Conservation (phyloP, 1,140 invertebrate species). For the Papilio dardanus region DNA sequence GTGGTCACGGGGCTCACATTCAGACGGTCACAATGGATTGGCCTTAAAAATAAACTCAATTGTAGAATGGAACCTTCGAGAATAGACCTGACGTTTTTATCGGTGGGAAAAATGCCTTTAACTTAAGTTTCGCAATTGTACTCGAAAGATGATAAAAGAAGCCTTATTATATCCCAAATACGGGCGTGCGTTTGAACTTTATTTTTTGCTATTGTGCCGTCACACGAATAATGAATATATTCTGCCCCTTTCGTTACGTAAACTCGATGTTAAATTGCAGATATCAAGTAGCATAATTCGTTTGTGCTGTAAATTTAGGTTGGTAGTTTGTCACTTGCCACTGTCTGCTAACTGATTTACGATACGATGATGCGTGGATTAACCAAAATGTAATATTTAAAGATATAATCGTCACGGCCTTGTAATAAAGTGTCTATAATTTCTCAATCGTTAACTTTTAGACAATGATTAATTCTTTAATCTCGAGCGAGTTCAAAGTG, state of each 20-base stretch:
- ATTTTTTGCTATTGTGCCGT: conserved; percentile 12
- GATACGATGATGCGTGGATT: background rate
- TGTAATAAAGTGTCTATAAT: background rate
- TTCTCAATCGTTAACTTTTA: background rate
- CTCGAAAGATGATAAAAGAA: conserved; percentile 17
- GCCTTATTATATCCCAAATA: conserved; percentile 14
- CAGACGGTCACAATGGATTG: conserved; percentile 32
- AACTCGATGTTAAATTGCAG: background rate
- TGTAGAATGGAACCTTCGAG: conserved; percentile 35
- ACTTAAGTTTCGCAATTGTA: conserved; percentile 34
- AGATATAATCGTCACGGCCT: background rate
- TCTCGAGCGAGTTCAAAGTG: conserved; percentile 10
- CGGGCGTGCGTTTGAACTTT: background rate
- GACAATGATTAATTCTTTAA: background rate
- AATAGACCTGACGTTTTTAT: conserved; percentile 34
- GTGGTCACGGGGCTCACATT: conserved; percentile 18
- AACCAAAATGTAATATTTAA: background rate
- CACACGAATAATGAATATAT: conserved; percentile 7
- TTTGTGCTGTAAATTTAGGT: background rate
- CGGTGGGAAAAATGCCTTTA: conserved; percentile 28
- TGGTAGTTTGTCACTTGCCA: background rate
- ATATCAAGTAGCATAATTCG: background rate
- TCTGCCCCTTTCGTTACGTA: background rate
- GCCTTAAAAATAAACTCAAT: conserved; percentile 37
- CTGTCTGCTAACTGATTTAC: background rate